Evolutionary conservation across 2,797 vertebrate species (phyloP).

Genomic region (Erpetoichthys calabaricus): DNA sequence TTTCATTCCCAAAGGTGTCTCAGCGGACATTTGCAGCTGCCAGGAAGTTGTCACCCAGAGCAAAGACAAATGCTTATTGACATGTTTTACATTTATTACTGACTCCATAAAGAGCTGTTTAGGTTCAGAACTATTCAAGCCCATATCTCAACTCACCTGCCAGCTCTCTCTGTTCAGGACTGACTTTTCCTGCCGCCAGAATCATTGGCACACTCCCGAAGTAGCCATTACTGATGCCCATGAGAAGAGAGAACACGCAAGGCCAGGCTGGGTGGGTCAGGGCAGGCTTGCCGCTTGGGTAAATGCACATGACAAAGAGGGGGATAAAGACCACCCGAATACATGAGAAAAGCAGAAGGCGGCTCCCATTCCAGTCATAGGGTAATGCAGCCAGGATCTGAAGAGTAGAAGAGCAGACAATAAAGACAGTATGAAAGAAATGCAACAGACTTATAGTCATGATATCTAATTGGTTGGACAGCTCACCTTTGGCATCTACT

Average conservation of each 20-base stretch:
- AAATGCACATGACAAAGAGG: conserved; percentile 89
- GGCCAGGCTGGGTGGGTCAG: conserved; percentile 90
- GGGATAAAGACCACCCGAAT: conserved; percentile 86
- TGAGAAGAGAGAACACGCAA: conserved; percentile 87
- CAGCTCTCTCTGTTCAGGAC: conserved; percentile 79
- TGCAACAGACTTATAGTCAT: neutral
- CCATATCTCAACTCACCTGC: conserved; percentile 59
- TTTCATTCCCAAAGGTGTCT: too few species aligned
- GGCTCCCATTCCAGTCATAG: conserved; percentile 75
- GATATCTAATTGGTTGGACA: too few species aligned
- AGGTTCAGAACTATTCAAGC: too few species aligned
- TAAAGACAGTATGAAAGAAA: neutral
- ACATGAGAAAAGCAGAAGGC: conserved; percentile 80
- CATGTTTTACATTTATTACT: too few species aligned
- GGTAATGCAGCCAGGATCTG: conserved; percentile 91
- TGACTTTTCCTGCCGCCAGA: conserved; percentile 80
- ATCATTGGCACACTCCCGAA: conserved; percentile 97
- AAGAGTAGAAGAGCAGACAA: fast-evolving
- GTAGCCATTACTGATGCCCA: conserved; percentile 93
- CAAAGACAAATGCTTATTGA: too few species aligned
- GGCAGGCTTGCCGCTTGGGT: conserved; percentile 63
- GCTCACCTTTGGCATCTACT: too few species aligned
- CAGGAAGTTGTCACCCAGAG: too few species aligned
- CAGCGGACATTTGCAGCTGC: too few species aligned
- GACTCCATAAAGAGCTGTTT: too few species aligned